Evolutionary conservation across 2,888 invertebrate species (phyloP), one percentile per base, ranked within the genome.

Genomic region (Callyntrura guangdongensis): DNA sequence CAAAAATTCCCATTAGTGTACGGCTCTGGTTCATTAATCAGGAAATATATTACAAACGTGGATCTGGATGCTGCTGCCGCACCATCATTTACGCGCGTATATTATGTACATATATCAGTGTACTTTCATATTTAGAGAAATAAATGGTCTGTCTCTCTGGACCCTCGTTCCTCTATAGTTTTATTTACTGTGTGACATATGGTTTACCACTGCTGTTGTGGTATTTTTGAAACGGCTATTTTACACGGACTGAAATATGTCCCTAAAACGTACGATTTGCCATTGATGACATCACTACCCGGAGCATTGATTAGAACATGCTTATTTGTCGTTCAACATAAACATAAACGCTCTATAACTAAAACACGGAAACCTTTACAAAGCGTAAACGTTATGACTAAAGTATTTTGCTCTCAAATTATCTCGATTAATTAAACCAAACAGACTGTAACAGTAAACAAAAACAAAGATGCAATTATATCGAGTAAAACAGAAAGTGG

Each of bases 101-200:
- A 69, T 9, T 69, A 45, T 36, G 45, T 45, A 17, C 5, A 45
- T 36, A 11, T 3, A 61, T 17, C 36, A 69, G 36, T 36, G 36
- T 5, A 25, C 49, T 69, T 67, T 36, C 45, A 17, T 45, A 45
- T 36, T 69, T 17, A 69, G 69, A 27, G 45, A 69, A 67, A 69
- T 69, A 69, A 45, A 45, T 69, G 36, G 36, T 6, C 36, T 36
- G 2, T 36, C 36, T 36, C 36, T 69, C n/a, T 67, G 47, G 17
- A 85, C 84, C 53, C 64, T 59, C 64, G 59, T 22, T 53, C 27
- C n/a, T 53, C 27, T 53, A 36, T 17, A 9, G 36, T 79, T 81
- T 85, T 25, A 91, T 91, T 91, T 91, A 91, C 79, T 87, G 47
- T 67, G 87, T 87, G 91, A 91, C 91, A 91, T 91, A 87, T 91